A percentile compares a stretch with the other conserved stretches of the same genome.
Evolutionary conservation across 1,140 invertebrate species (phyloP).

Genomic region (Stegodyphus dumicola): DNA sequence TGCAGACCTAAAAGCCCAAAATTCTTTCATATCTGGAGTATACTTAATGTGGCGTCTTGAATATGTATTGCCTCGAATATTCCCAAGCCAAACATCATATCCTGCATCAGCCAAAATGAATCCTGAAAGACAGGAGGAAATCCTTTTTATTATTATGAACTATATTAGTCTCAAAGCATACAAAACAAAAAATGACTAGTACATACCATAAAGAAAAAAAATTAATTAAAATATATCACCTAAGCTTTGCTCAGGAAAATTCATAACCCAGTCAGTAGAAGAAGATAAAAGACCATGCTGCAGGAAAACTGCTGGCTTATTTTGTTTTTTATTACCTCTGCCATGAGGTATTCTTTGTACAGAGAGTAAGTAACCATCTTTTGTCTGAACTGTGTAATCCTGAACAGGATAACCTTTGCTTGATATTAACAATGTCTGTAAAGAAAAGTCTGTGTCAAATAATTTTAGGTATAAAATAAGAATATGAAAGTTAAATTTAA

Average conservation of each 20-base stretch:
- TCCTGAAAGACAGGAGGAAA: conserved; percentile 62
- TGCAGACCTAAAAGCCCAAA: conserved; percentile 70
- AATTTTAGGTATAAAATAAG: not conserved
- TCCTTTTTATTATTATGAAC: too few species aligned
- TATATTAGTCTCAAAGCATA: too few species aligned
- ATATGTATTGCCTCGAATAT: conserved; percentile 69
- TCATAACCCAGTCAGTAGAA: conserved; percentile 51
- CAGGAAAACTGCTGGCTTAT: conserved; percentile 41
- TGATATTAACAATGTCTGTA: conserved; percentile 37
- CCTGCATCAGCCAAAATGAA: conserved; percentile 71
- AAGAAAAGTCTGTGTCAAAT: conserved; percentile 1
- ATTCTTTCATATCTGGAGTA: conserved; percentile 63
- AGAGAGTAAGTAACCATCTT: conserved; percentile 79
- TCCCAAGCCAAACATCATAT: conserved; percentile 70
- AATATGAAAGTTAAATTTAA: too few species aligned
- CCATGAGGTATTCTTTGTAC: conserved; percentile 76
- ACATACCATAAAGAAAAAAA: too few species aligned
- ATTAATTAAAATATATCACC: conserved; percentile 6
- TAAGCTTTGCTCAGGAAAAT: conserved; percentile 44
- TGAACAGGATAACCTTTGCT: conserved; percentile 56
- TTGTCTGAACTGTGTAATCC: conserved; percentile 70
- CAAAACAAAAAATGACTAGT: too few species aligned
- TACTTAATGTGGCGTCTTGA: conserved; percentile 64
- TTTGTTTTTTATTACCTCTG: conserved; percentile 4
- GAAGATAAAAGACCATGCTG: conserved; percentile 52